Evolutionary conservation across 2,888 invertebrate species (phyloP).

Genomic region (Empis livida): DNA sequence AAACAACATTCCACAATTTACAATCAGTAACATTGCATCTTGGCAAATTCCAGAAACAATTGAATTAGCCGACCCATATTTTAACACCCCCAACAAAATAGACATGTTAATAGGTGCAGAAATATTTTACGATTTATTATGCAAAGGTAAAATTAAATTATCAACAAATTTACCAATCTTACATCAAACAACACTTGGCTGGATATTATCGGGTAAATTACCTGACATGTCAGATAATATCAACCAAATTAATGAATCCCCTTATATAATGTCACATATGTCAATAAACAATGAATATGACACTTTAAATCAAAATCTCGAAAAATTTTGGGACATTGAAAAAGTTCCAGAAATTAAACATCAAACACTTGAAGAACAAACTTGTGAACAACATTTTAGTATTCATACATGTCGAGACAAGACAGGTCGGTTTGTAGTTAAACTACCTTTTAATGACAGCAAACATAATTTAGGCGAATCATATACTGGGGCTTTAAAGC

Average conservation of each 20-base stretch:
- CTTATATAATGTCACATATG: neutral
- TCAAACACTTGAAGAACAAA: constrained; percentile 7
- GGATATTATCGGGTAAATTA: constrained; percentile 4
- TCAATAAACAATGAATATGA: neutral
- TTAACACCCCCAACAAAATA: too few species aligned
- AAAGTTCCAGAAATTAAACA: constrained; percentile 5
- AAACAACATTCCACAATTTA: too few species aligned
- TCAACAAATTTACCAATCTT: too few species aligned
- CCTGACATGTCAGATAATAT: neutral
- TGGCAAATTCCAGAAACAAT: too few species aligned
- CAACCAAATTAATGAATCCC: neutral
- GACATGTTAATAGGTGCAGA: too few species aligned
- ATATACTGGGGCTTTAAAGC: neutral
- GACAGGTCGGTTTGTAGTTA: constrained; percentile 8
- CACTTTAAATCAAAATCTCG: neutral
- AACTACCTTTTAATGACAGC: constrained; percentile 5
- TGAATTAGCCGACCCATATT: too few species aligned
- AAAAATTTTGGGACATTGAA: constrained; percentile 11
- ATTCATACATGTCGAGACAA: constrained; percentile 3
- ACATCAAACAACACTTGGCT: constrained; percentile 6
- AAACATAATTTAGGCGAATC: neutral
- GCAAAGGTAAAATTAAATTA: too few species aligned
- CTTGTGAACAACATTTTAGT: constrained; percentile 9
- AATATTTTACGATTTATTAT: too few species aligned
- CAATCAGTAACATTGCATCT: too few species aligned